phyloP scores from a whole-genome alignment of 2,797 vertebrate species.

The Acanthiza pusilla region DNA sequence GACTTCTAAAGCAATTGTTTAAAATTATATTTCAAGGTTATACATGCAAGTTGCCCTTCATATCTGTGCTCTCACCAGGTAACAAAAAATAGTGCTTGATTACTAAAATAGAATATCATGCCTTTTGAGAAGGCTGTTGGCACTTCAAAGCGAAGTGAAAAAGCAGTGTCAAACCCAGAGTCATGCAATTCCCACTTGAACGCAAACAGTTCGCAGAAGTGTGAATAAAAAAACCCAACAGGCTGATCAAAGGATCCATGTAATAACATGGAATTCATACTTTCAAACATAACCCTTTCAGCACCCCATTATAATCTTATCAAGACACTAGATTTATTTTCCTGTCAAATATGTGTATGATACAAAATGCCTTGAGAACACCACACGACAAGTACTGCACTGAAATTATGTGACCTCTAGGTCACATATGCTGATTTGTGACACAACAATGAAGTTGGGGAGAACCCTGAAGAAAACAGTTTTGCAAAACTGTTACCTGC shows the following conservation, averaged over 20 bases:
- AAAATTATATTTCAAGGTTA: not conserved
- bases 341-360: not conserved
- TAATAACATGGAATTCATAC: not conserved
- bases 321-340: not conserved
- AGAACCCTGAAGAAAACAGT: not conserved
- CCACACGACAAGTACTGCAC: not conserved
- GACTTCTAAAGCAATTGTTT: not conserved
- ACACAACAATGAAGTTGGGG: not conserved
- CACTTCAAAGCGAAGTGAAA: slow-evolving; percentile 30
- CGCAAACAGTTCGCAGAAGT: not conserved
- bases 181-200: not conserved
- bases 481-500: not conserved
- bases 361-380: not conserved
- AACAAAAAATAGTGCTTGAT: not conserved
- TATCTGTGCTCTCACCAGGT: not conserved
- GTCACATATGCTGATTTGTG: not conserved
- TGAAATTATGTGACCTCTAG: not conserved
- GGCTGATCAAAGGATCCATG: not conserved
- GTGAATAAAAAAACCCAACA: not conserved
- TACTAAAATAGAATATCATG: not conserved
- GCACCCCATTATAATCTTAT: not conserved
- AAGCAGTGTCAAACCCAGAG: not conserved
- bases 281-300: not conserved
- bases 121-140: not conserved
- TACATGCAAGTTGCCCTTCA: not conserved